Base-by-base conservation (phyloP, 1,140 invertebrate species). In the Ephestia elutella region DNA sequence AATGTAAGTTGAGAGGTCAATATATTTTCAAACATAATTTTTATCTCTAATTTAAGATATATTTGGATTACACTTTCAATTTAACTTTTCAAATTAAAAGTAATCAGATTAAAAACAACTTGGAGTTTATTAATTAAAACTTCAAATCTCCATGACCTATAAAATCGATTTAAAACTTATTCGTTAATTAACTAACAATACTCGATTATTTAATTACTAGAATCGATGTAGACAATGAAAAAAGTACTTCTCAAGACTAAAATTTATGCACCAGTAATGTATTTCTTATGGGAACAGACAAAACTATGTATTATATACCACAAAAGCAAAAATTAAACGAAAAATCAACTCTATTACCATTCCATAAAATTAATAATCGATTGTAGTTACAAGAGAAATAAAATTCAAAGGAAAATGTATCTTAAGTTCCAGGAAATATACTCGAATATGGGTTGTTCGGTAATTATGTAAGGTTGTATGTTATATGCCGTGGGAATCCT, bases 401-500 rank as follows among this genome's bases (percentile, higher is more conserved):
- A 5, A 50, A 5, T 20, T 21, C 3, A 20, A 20, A 50, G 10
- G 5, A 44, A 44, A 50, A 50, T 20, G 0, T 2, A 50, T 20
- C 10, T 21, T 21, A 11, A 7, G 0, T 1, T 0, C 13, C 38
- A 15, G 5, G 50, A 25, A 7, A 53, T 53, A 25, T 2, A n/a
- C 2, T 25, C 2, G 7, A 53, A 53, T 21, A 25, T 25, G 7
- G 20, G 8, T 21, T 53, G 50, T 44, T 15, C 13, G 7, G 5
- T 17, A 3, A 17, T 44, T 44, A 44, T 51, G 38, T 54, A 17
- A 32, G 19, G 25, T 53, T 56, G 32, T 63, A 50, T 56, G 21
- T 30, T 20, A 58, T 53, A 65, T 63, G 55, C 64, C 60, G 63
- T 71, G 69, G 63, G 69, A 71, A 63, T 55, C 59, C 54, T 59